Evolutionary conservation across 2,888 invertebrate genomes (phyloP).

Genomic region (Hydraecia micacea): DNA sequence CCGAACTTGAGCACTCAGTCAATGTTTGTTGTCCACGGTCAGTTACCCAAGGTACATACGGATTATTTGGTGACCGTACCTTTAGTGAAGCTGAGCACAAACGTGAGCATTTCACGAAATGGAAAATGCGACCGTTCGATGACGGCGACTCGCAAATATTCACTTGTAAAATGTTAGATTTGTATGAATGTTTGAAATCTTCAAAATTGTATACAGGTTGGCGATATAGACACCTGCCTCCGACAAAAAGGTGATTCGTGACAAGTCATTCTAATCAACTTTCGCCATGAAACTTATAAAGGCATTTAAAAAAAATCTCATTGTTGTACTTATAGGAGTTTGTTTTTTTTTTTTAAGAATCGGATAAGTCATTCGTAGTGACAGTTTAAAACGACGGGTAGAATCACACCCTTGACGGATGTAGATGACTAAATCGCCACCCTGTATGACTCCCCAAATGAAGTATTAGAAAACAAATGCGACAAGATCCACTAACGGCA

Average conservation of each 20-base stretch:
- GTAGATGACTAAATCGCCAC: too few species aligned
- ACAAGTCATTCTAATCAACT: background rate
- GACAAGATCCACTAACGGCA: background rate
- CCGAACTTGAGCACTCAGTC: constrained; percentile 69
- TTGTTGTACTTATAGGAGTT: too few species aligned
- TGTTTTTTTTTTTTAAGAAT: too few species aligned
- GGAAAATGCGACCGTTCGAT: background rate
- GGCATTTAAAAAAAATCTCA: too few species aligned
- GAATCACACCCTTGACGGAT: too few species aligned
- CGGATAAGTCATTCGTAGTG: too few species aligned
- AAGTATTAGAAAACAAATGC: background rate
- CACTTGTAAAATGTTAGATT: background rate
- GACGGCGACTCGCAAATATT: background rate
- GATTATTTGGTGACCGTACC: constrained; percentile 79
- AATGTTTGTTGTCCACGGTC: constrained; percentile 88
- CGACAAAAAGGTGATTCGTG: too few species aligned
- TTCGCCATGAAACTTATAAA: too few species aligned
- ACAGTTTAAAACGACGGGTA: too few species aligned
- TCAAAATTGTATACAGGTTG: background rate
- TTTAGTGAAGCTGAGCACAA: background rate
- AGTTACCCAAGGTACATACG: constrained; percentile 86
- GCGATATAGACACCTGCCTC: too few species aligned
- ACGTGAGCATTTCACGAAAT: background rate
- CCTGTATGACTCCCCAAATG: too few species aligned
- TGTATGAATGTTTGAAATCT: background rate